Evolutionary conservation across 2,888 invertebrate species (phyloP).

Genomic region (Agriotes lineatus): DNA sequence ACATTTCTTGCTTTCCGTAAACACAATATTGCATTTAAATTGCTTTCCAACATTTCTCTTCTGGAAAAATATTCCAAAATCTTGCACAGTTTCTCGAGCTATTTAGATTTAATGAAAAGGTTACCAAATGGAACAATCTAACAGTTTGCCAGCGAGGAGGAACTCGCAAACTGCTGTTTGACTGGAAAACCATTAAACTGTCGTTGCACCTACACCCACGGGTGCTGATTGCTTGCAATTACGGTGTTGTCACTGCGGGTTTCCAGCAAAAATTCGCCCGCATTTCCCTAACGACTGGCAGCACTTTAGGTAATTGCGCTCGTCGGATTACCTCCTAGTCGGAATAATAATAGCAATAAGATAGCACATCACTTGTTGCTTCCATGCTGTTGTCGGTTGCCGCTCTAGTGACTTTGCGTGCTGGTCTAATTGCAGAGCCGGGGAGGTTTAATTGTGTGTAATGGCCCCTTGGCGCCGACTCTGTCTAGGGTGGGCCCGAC

Average conservation of each 20-base stretch:
- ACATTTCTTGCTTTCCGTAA: too few relatives aligned
- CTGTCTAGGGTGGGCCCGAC: slow-evolving; percentile 32
- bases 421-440: slow-evolving; percentile 44
- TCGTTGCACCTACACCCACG: neutral
- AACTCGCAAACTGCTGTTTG: too few relatives aligned
- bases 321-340: slow-evolving; percentile 7
- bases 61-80: too few relatives aligned
- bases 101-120: too few relatives aligned
- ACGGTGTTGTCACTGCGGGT: too few relatives aligned
- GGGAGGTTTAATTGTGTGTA: slow-evolving; percentile 47
- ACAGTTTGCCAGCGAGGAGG: too few relatives aligned
- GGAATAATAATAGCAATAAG: slow-evolving; percentile 33
- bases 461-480: slow-evolving; percentile 46
- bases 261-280: neutral
- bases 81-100: too few relatives aligned
- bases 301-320: slow-evolving; percentile 8
- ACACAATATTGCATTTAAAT: too few relatives aligned
- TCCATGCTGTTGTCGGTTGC: slow-evolving; percentile 36
- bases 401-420: slow-evolving; percentile 46
- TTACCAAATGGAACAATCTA: too few relatives aligned
- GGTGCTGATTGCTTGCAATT: neutral
- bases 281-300: neutral
- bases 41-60: too few relatives aligned
- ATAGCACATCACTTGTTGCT: slow-evolving; percentile 32
- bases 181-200: neutral